Evolutionary conservation across 2,113 vertebrate species (phyloP).

Genomic region (Tupaia tana): DNA sequence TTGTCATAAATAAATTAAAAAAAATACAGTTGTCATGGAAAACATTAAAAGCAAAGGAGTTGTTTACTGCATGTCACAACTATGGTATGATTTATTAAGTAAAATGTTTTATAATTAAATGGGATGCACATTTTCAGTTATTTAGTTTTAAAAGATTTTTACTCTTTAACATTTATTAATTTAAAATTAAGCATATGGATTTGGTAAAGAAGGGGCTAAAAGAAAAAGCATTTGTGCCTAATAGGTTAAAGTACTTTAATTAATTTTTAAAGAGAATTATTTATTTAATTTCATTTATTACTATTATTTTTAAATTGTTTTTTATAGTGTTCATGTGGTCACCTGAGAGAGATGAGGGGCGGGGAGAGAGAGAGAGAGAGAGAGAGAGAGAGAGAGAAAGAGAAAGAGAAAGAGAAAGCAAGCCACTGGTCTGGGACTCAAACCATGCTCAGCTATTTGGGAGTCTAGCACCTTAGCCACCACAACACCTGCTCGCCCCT

Average conservation of each 20-base stretch:
- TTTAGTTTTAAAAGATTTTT: constrained; percentile 64
- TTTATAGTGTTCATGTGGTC: too few relatives aligned
- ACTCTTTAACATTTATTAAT: constrained; percentile 43
- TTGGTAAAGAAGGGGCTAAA: constrained; percentile 56
- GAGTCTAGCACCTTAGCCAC: too few relatives aligned
- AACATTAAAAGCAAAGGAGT: constrained; percentile 61
- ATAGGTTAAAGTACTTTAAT: constrained; percentile 57
- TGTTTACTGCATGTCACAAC: constrained; percentile 64
- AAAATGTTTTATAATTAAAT: constrained; percentile 61
- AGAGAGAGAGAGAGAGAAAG: too few relatives aligned
- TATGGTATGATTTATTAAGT: constrained; percentile 52
- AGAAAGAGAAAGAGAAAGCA: too few relatives aligned
- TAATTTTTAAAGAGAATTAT: not conserved
- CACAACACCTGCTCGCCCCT: too few relatives aligned
- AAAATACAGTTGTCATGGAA: constrained; percentile 60
- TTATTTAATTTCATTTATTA: too few relatives aligned
- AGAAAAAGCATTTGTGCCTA: constrained; percentile 30
- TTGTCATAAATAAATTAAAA: constrained; percentile 65
- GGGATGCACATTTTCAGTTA: constrained; percentile 10
- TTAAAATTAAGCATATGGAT: constrained; percentile 47
- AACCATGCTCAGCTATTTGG: too few relatives aligned
- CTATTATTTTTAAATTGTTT: too few relatives aligned
- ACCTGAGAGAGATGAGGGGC: too few relatives aligned
- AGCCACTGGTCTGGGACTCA: too few relatives aligned
- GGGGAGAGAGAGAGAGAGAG: too few relatives aligned